These are phyloP conservation scores for Piscicola geometra DNA, from an alignment of 2,888 invertebrate species.

Conservation along the genomic window DNA sequence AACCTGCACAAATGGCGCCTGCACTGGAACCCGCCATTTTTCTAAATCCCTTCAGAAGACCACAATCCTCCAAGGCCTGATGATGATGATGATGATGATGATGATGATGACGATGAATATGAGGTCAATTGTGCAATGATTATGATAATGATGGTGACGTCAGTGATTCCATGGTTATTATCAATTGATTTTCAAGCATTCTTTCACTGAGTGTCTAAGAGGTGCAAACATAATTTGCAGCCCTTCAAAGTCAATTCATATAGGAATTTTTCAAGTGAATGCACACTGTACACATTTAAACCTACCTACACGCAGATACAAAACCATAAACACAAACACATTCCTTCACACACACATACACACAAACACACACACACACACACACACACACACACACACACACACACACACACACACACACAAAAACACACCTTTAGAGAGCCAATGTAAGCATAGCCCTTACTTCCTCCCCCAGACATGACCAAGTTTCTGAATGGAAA, in stretches of 20 bases:
- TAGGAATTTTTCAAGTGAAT: too few species aligned
- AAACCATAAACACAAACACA: neutral
- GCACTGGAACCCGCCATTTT: conserved; percentile 43
- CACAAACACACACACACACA: too few species aligned
- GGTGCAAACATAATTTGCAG: too few species aligned
- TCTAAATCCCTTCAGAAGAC: conserved; percentile 37
- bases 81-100: too few species aligned
- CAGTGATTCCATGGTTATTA: too few species aligned
- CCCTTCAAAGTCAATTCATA: too few species aligned
- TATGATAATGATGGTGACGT: too few species aligned
- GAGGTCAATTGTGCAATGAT: neutral
- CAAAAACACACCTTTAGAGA: conserved; percentile 44
- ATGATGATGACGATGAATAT: too few species aligned
- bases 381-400: conserved; percentile 31
- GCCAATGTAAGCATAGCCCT: conserved; percentile 43
- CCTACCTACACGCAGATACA: conserved; percentile 13
- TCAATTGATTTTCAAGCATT: too few species aligned
- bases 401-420: too few species aligned
- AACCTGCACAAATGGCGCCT: conserved; percentile 44
- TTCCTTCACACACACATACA: too few species aligned
- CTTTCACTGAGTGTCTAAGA: too few species aligned
- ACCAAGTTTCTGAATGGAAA: conserved; percentile 41
- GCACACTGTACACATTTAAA: neutral
- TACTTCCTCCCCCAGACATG: conserved; percentile 44
- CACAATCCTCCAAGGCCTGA: conserved; percentile 44